These are phyloP conservation scores for Odocoileus hemionus DNA, from an alignment of 2,113 vertebrate genomes.

Conservation along the genomic window DNA sequence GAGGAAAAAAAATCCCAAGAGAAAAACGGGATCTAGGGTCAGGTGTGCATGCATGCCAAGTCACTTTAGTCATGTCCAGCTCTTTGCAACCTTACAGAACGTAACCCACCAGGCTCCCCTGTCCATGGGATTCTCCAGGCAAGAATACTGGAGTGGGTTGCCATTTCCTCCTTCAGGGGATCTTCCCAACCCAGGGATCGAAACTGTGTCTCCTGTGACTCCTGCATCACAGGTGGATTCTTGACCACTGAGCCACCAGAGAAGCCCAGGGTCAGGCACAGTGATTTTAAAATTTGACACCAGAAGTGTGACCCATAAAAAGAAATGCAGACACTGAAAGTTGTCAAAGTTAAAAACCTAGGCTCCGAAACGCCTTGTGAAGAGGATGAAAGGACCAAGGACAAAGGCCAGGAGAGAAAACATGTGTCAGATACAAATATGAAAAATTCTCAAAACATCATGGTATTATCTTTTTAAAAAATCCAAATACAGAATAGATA, in stretches of 20 bases:
- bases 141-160: background rate
- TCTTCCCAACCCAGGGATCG: background rate
- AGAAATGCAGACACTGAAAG: background rate
- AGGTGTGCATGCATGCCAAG: background rate
- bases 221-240: background rate
- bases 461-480: background rate
- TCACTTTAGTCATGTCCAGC: background rate
- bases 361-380: background rate
- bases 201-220: background rate
- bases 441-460: background rate
- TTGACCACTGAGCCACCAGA: background rate
- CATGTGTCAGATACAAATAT: too few relatives aligned
- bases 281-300: background rate
- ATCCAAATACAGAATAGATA: background rate
- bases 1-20: background rate
- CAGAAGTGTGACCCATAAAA: background rate
- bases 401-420: background rate
- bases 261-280: background rate
- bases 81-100: background rate
- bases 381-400: background rate
- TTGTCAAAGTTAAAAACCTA: background rate
- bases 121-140: background rate
- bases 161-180: background rate
- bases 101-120: background rate
- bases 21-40: background rate